A percentile compares a stretch with the other conserved stretches of the same genome.
Conservation (phyloP, 2,888 invertebrate genomes). For the Autographa gamma region DNA sequence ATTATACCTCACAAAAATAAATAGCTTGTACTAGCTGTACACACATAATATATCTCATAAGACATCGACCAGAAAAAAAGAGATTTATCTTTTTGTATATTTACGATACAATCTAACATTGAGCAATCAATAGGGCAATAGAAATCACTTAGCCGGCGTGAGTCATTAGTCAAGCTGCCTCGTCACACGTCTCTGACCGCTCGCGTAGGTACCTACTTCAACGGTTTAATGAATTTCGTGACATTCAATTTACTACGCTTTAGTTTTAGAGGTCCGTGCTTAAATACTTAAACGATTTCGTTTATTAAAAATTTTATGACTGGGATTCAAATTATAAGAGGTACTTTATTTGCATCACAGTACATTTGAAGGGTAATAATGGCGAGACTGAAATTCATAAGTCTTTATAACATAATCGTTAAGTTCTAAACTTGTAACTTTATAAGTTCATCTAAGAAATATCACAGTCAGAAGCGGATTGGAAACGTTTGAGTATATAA, state of each 20-base stretch:
- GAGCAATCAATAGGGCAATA: conserved; percentile 48
- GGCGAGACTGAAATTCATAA: no score
- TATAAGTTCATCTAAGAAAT: no score
- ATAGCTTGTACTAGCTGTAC: neutral
- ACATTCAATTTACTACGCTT: conserved; percentile 52
- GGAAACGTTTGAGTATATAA: no score
- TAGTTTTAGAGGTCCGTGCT: conserved; percentile 33
- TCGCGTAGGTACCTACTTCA: conserved; percentile 23
- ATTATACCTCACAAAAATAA: neutral
- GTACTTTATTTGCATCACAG: no score
- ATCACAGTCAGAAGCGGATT: no score
- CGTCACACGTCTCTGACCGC: conserved; percentile 44
- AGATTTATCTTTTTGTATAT: conserved; percentile 37
- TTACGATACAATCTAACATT: conserved; percentile 48
- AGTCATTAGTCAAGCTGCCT: conserved; percentile 54
- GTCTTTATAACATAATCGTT: no score
- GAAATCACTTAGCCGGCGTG: conserved; percentile 60
- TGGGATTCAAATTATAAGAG: neutral
- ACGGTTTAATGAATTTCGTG: conserved; percentile 58
- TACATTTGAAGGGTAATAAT: no score
- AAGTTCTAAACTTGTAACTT: no score
- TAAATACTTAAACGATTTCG: conserved; percentile 5
- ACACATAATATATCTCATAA: conserved; percentile 28
- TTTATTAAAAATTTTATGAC: neutral
- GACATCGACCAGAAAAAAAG: conserved; percentile 31